Conservation (phyloP, 2,797 vertebrate genomes). For the Sus cebifrons region DNA sequence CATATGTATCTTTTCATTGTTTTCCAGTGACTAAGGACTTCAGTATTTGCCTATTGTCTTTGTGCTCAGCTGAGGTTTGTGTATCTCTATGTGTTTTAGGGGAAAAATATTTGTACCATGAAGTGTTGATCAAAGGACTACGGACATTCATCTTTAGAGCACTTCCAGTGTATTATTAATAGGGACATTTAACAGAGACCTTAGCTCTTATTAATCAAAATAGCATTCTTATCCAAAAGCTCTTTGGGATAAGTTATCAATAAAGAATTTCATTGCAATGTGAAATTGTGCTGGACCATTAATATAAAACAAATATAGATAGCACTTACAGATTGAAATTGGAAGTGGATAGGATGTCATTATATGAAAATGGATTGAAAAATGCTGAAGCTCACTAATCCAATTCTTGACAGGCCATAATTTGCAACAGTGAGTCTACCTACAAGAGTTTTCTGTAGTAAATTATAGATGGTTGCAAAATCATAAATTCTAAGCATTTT, state of each 20-base stretch:
- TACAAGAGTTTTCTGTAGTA: slow-evolving; percentile 45
- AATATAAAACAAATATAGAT: slow-evolving; percentile 82
- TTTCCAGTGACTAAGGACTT: neutral
- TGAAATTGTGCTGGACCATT: slow-evolving; percentile 77
- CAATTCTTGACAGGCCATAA: slow-evolving; percentile 50
- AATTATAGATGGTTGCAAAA: slow-evolving; percentile 37
- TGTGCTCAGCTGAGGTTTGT: neutral
- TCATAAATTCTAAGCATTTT: slow-evolving; percentile 42
- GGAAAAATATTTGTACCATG: neutral
- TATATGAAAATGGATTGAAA: slow-evolving; percentile 79
- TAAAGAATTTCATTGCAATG: slow-evolving; percentile 73
- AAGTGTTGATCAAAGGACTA: slow-evolving; percentile 19
- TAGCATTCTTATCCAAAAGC: slow-evolving; percentile 69
- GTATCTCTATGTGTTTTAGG: neutral
- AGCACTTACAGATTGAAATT: slow-evolving; percentile 78
- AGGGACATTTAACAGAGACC: slow-evolving; percentile 64
- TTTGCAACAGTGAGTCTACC: slow-evolving; percentile 61
- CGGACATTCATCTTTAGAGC: neutral
- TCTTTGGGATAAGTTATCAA: slow-evolving; percentile 71
- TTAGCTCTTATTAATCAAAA: slow-evolving; percentile 75
- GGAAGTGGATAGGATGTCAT: slow-evolving; percentile 79
- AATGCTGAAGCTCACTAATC: slow-evolving; percentile 76
- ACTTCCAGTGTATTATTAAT: slow-evolving; percentile 68
- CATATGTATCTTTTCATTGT: neutral
- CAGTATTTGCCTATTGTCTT: neutral